Percentiles rank a stretch among this genome's conserved stretches.
Conservation (phyloP, 2,797 vertebrate species). For the Melanotaenia pygmaea region DNA sequence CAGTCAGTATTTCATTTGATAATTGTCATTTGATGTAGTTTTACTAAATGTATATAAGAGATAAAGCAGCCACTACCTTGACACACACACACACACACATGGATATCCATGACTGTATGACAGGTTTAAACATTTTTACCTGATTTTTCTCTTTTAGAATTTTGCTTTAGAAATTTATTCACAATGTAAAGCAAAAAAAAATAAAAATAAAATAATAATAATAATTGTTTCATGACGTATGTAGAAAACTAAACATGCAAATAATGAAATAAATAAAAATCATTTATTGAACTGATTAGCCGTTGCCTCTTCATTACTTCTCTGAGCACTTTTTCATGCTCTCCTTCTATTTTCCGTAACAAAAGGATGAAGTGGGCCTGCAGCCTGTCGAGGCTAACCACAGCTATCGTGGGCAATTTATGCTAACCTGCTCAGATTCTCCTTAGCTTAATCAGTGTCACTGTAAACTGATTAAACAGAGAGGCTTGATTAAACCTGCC, state of each 20-base stretch:
- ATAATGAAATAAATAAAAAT: neutral
- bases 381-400: conserved; percentile 29
- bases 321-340: neutral
- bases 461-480: conserved; percentile 54
- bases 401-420: conserved; percentile 26
- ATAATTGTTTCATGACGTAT: neutral
- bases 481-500: conserved; percentile 63
- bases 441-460: conserved; percentile 52
- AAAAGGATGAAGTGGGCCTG: conserved; percentile 50
- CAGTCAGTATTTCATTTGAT: conserved; percentile 61
- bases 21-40: conserved; percentile 69
- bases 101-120: conserved; percentile 5
- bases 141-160: neutral
- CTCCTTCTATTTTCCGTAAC: conserved; percentile 35
- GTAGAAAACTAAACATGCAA: neutral
- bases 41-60: conserved; percentile 3
- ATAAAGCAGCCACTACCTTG: neutral
- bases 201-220: neutral
- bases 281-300: no score
- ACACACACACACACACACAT: neutral
- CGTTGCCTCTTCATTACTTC: neutral
- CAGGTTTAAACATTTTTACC: conserved; percentile 6
- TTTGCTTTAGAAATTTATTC: neutral
- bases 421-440: conserved; percentile 42
- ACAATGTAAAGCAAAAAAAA: neutral